Evolutionary conservation across 2,113 vertebrate genomes (phyloP).

Genomic region (Climacteris rufus): DNA sequence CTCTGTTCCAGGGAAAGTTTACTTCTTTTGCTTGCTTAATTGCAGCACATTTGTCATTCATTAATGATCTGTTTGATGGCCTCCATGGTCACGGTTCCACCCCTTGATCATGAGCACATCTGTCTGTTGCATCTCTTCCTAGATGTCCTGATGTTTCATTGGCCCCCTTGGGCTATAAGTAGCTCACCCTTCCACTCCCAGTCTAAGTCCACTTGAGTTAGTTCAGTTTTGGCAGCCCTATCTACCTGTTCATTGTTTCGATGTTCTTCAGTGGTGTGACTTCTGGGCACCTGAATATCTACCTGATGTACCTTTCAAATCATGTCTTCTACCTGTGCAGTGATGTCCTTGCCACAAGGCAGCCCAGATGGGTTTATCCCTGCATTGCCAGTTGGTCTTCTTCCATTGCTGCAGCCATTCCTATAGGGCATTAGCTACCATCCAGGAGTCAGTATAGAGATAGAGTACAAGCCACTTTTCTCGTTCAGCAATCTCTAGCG

Average conservation of each 20-base stretch:
- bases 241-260: background rate
- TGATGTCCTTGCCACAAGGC: too few species aligned
- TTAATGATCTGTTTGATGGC: background rate
- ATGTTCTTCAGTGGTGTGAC: accelerated
- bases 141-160: background rate
- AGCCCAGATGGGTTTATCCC: background rate
- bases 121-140: background rate
- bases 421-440: background rate
- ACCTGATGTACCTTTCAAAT: background rate
- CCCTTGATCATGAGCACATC: background rate
- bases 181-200: background rate
- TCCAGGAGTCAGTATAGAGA: background rate
- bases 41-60: background rate
- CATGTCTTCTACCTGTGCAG: background rate
- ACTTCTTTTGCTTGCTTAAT: background rate
- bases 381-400: background rate
- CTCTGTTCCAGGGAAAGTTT: background rate
- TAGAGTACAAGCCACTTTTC: background rate
- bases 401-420: background rate
- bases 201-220: background rate
- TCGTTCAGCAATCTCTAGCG: accelerated
- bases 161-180: background rate
- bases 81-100: background rate
- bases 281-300: background rate
- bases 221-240: background rate